phyloP scores from a whole-genome alignment of 2,888 invertebrate species.

The Stegophylla sp. region DNA sequence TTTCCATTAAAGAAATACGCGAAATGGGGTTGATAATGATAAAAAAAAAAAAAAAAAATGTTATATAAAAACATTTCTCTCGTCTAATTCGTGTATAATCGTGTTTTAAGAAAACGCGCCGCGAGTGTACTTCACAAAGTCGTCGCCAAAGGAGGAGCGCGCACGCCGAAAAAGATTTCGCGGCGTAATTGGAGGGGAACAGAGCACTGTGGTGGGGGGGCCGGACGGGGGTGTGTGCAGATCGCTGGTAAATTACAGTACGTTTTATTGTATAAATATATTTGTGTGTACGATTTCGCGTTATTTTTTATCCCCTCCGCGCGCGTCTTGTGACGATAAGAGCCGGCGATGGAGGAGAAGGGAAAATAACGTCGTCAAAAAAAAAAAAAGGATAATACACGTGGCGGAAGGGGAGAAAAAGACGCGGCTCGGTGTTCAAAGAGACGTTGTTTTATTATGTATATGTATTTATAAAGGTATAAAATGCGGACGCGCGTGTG shows the following conservation, averaged over 20 bases:
- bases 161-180: slow-evolving; percentile 15
- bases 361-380: not conserved
- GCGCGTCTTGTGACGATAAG: not conserved
- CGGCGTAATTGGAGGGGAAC: slow-evolving; percentile 2
- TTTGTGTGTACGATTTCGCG: slow-evolving; percentile 3
- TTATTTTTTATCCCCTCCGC: slow-evolving; percentile 17
- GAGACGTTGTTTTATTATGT: not conserved
- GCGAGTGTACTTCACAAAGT: not conserved
- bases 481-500: not conserved
- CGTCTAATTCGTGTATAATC: slow-evolving; percentile 28
- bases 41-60: not conserved
- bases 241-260: slow-evolving; percentile 4
- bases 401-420: not conserved
- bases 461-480: not conserved
- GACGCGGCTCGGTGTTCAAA: slow-evolving; percentile 27
- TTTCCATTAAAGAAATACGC: not conserved
- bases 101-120: not conserved
- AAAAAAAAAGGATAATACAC: no score
- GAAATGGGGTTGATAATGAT: not conserved
- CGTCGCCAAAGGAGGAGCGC: not conserved
- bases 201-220: no score
- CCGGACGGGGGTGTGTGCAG: not conserved
- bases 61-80: not conserved
- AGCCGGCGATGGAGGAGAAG: slow-evolving; percentile 18
- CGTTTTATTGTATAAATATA: not conserved